phyloP scores from a whole-genome alignment of 2,888 invertebrate genomes.

The Syrphus vitripennis region DNA sequence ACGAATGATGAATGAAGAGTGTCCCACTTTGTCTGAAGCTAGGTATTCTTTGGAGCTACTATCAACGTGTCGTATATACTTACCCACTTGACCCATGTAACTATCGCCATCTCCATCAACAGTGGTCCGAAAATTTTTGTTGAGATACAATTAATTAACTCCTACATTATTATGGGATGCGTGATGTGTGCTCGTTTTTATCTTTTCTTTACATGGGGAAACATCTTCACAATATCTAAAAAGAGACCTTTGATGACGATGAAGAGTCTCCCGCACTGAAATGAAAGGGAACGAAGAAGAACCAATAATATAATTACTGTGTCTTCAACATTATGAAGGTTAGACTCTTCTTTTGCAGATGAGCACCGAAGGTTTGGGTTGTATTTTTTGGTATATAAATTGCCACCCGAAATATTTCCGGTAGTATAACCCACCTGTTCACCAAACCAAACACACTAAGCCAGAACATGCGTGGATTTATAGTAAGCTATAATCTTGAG shows the following conservation, averaged over 20 bases:
- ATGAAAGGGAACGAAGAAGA: constrained; percentile 37
- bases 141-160: constrained; percentile 56
- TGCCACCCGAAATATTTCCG: constrained; percentile 23
- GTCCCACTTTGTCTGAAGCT: constrained; percentile 23
- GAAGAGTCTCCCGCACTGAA: constrained; percentile 30
- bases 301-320: constrained; percentile 27
- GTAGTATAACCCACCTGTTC: constrained; percentile 74
- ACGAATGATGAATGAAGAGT: constrained; percentile 35
- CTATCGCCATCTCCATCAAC: constrained; percentile 11
- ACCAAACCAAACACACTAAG: constrained; percentile 74
- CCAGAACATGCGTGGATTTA: constrained; percentile 78
- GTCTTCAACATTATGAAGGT: constrained; percentile 47
- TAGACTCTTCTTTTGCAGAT: constrained; percentile 40
- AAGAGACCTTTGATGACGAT: no score
- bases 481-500: constrained; percentile 76
- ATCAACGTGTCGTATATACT: constrained; percentile 10
- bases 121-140: constrained; percentile 16
- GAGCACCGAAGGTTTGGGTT: constrained; percentile 18
- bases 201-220: background rate
- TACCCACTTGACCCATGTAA: constrained; percentile 22
- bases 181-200: constrained; percentile 13
- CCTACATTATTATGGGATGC: constrained; percentile 40
- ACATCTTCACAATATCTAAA: background rate
- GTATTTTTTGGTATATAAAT: constrained; percentile 65
- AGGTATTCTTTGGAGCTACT: background rate